Conservation (phyloP, 2,113 vertebrate genomes). For the Apaloderma vittatum region DNA sequence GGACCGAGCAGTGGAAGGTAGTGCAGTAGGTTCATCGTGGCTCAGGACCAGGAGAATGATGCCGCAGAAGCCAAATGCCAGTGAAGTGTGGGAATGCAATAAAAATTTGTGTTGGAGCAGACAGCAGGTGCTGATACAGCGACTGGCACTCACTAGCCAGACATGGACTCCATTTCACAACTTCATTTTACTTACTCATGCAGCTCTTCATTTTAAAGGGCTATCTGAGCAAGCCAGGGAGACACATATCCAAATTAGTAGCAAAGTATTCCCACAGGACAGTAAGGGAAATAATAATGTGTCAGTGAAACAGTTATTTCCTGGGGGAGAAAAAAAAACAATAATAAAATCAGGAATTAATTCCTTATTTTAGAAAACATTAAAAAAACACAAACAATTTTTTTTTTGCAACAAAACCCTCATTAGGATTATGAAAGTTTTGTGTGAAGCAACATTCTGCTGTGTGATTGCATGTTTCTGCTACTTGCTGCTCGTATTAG, state of each 20-base stretch:
- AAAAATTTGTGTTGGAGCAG: neutral
- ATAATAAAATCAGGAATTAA: neutral
- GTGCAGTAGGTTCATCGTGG: accelerated
- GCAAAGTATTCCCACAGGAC: neutral
- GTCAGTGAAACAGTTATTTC: neutral
- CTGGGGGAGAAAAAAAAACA: neutral
- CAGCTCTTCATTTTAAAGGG: neutral
- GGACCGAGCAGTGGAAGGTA: accelerated
- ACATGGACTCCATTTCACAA: neutral
- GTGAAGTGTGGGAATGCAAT: accelerated
- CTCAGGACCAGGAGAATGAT: accelerated
- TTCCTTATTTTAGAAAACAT: neutral
- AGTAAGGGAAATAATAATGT: neutral
- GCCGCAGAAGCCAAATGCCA: neutral
- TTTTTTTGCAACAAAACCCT: neutral
- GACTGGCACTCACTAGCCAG: neutral
- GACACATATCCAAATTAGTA: accelerated
- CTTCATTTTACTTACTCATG: neutral
- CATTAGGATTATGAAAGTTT: neutral
- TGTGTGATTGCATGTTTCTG: neutral
- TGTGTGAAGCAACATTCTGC: accelerated
- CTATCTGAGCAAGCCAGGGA: neutral
- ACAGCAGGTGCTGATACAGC: neutral
- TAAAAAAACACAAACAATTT: neutral
- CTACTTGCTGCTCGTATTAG: neutral